Evolutionary conservation across 2,797 vertebrate species (phyloP).

Genomic region (Chloroceryle amazona): DNA sequence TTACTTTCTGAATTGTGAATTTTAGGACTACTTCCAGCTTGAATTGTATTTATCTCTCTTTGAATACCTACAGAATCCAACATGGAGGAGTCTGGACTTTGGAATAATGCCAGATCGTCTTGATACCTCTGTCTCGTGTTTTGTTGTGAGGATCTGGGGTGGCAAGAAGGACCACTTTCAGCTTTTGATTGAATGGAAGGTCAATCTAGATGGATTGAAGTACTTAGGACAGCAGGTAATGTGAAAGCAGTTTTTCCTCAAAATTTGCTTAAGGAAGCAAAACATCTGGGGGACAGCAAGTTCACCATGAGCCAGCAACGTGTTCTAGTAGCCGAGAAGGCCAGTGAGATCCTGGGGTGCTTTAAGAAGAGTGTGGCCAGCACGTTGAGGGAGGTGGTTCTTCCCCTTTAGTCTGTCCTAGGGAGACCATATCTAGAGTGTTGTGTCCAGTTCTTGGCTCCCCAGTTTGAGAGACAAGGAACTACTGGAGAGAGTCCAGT

Average conservation of each 20-base stretch:
- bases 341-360: neutral
- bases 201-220: conserved; percentile 93
- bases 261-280: neutral
- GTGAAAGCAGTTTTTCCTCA: neutral
- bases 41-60: neutral
- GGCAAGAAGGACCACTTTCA: conserved; percentile 90
- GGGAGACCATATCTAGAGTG: neutral
- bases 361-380: neutral
- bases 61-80: conserved; percentile 89
- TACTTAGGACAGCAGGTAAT: conserved; percentile 97
- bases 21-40: neutral
- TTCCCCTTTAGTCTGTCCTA: neutral
- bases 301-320: neutral
- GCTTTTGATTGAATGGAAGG: conserved; percentile 96
- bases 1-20: neutral
- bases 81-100: conserved; percentile 97
- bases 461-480: neutral
- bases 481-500: neutral
- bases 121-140: conserved; percentile 95
- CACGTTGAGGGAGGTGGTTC: neutral
- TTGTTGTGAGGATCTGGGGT: conserved; percentile 97
- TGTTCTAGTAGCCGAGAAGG: neutral
- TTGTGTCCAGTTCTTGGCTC: neutral
- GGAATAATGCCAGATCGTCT: conserved; percentile 94
- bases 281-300: neutral